phyloP scores from a whole-genome alignment of 2,113 vertebrate genomes.

The Oncorhynchus nerka region DNA sequence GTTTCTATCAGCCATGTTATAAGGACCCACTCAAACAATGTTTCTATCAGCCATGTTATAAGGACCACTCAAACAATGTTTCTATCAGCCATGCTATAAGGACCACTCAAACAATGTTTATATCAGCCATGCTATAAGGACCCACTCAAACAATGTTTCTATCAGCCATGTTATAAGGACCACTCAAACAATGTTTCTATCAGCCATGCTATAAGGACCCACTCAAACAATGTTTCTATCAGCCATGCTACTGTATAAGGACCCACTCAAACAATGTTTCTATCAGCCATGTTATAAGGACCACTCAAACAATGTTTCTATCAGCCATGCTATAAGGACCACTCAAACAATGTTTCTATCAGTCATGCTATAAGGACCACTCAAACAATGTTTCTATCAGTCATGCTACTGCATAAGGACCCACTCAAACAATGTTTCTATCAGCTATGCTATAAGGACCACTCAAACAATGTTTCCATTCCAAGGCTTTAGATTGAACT shows the following conservation, averaged over 20 bases:
- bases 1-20: neutral
- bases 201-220: conserved; percentile 4
- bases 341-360: neutral
- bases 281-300: neutral
- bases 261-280: conserved; percentile 5
- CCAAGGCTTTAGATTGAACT: no score
- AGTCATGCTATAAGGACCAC: neutral
- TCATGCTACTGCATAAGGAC: conserved; percentile 8
- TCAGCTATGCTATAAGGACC: conserved; percentile 2
- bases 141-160: conserved; percentile 1
- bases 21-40: conserved; percentile 12
- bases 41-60: neutral
- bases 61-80: conserved; percentile 11
- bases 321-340: conserved; percentile 3
- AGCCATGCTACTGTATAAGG: neutral
- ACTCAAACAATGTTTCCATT: neutral
- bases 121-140: neutral
- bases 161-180: conserved; percentile 1
- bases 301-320: conserved; percentile 1
- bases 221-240: neutral
- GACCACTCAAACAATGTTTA: conserved; percentile 7
- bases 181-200: neutral
- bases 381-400: neutral
- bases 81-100: neutral
- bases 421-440: neutral